A percentile compares a stretch with the other conserved stretches of the same genome.
Evolutionary conservation across 1,140 invertebrate genomes (phyloP).

Genomic region (Eubasilissa regina): DNA sequence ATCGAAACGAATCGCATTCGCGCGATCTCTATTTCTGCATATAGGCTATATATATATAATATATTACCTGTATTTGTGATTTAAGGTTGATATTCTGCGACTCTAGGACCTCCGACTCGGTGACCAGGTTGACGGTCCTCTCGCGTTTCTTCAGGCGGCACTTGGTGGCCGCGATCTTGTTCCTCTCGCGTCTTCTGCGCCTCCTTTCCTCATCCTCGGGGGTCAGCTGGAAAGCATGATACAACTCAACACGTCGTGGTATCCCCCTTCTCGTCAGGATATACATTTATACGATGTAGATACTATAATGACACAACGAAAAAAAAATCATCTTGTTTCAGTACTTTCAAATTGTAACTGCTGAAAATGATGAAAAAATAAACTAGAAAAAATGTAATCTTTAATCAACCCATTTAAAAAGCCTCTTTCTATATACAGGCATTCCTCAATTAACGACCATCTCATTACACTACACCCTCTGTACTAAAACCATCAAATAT

Average conservation of each 20-base stretch:
- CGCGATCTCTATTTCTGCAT: too few species aligned
- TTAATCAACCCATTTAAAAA: too few species aligned
- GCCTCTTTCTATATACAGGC: too few species aligned
- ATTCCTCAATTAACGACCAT: too few species aligned
- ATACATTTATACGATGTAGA: neutral
- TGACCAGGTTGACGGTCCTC: conserved; percentile 87
- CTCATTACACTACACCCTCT: too few species aligned
- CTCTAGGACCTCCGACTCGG: conserved; percentile 89
- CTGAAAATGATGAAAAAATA: too few species aligned
- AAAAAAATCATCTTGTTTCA: too few species aligned
- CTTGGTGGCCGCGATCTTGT: conserved; percentile 96
- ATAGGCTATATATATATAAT: too few species aligned
- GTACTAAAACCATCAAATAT: too few species aligned
- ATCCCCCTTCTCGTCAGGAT: conserved; percentile 21
- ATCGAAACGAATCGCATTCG: too few species aligned
- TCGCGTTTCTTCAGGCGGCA: conserved; percentile 95
- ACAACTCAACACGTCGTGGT: conserved; percentile 44
- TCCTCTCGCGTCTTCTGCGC: conserved; percentile 87
- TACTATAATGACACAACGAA: neutral
- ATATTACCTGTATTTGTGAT: conserved; percentile 78
- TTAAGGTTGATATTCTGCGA: conserved; percentile 91
- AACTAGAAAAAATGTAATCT: too few species aligned
- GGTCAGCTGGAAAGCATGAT: conserved; percentile 79
- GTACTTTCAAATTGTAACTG: too few species aligned
- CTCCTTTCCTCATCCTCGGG: conserved; percentile 92